Percentiles rank a stretch among this genome's conserved stretches.
These are phyloP conservation scores for Lepetodrilus schrolli DNA, from an alignment of 2,888 invertebrate genomes.

Conservation along the genomic window DNA sequence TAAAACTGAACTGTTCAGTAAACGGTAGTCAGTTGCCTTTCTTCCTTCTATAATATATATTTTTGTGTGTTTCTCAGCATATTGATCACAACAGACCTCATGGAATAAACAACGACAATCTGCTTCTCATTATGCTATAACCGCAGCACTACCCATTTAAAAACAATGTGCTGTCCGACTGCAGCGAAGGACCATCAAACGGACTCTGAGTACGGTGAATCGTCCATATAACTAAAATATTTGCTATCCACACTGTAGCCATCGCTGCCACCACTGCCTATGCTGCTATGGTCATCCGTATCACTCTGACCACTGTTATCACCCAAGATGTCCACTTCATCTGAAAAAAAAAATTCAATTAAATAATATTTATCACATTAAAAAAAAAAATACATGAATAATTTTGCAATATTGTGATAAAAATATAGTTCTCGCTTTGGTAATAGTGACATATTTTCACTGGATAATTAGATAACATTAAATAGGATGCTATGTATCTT, in stretches of 20 bases:
- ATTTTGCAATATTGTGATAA: too few species aligned
- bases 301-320: slow-evolving; percentile 86
- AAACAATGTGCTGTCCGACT: slow-evolving; percentile 6
- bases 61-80: slow-evolving; percentile 29
- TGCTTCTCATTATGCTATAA: slow-evolving; percentile 27
- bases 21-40: slow-evolving; percentile 6
- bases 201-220: slow-evolving; percentile 52
- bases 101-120: slow-evolving; percentile 23
- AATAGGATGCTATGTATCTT: too few species aligned
- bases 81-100: slow-evolving; percentile 10
- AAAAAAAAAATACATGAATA: too few species aligned
- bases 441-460: too few species aligned
- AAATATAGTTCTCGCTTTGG: too few species aligned
- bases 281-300: slow-evolving; percentile 86
- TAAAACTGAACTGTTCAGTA: slow-evolving; percentile 27
- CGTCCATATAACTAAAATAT: slow-evolving; percentile 50
- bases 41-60: too few species aligned
- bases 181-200: slow-evolving; percentile 55
- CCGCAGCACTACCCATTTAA: slow-evolving; percentile 27
- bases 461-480: too few species aligned
- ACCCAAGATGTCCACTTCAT: slow-evolving; percentile 90
- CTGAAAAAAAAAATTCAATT: slow-evolving; percentile 78
- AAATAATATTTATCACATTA: too few species aligned
- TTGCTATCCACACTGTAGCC: slow-evolving; percentile 79
- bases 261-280: slow-evolving; percentile 81